Percentiles rank a stretch among this genome's conserved stretches.
These are phyloP conservation scores for Rhinoraja longicauda DNA, from an alignment of 2,797 vertebrate genomes.

Conservation along the genomic window DNA sequence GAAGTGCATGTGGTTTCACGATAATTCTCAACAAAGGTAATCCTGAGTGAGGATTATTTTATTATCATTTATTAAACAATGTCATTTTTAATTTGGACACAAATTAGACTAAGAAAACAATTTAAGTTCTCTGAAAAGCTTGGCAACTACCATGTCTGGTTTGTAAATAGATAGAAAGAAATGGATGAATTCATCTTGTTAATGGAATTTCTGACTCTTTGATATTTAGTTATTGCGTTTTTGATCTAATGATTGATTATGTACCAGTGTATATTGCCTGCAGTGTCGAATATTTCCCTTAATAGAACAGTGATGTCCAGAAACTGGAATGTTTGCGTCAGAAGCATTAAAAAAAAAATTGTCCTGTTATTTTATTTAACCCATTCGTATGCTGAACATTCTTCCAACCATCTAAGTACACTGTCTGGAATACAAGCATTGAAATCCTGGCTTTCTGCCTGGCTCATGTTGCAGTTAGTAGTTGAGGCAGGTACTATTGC, in stretches of 20 bases:
- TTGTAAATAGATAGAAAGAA: slow-evolving; percentile 72
- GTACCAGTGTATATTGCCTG: slow-evolving; percentile 62
- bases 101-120: slow-evolving; percentile 66
- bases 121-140: slow-evolving; percentile 57
- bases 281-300: slow-evolving; percentile 46
- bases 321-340: slow-evolving; percentile 19
- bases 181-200: slow-evolving; percentile 72
- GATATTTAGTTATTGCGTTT: slow-evolving; percentile 73
- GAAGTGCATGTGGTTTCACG: background rate
- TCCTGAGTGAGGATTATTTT: background rate
- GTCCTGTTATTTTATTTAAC: background rate
- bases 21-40: slow-evolving; percentile 12
- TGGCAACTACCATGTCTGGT: slow-evolving; percentile 59
- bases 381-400: background rate
- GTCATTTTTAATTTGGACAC: slow-evolving; percentile 66
- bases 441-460: no score
- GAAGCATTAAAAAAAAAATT: background rate
- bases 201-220: slow-evolving; percentile 68
- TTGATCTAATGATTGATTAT: slow-evolving; percentile 72
- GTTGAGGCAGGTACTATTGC: no score
- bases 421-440: background rate
- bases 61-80: slow-evolving; percentile 18
- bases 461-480: no score
- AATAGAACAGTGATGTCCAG: slow-evolving; percentile 17
- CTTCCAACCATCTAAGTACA: background rate